Evolutionary conservation across 35 echinoderm and acorn worm genomes (phyloP), one percentile per base, ranked within the genome.

Genomic region (Stichopus chloronotus): DNA sequence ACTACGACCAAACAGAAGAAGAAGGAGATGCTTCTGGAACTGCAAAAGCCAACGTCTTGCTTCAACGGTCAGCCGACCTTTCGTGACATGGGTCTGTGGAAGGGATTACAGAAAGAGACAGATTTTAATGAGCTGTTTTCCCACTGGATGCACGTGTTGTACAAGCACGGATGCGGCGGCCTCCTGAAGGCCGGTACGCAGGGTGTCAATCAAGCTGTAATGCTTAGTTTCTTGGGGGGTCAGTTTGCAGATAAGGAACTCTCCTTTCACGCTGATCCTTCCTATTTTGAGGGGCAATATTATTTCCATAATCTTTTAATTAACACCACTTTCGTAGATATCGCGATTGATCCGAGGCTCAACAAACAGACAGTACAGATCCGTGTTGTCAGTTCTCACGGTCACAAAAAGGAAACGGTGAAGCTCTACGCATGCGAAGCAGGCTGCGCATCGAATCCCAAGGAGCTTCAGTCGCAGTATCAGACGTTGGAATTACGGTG

Each of bases 191-290:
- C 90, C 8, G 96, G 96, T 6, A 92, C 95, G 54, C 93, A 93
- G 16, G 96, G 96, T 8, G 76, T 96, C 58, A 94, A 92, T 74
- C 96, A 98, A 80, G 96, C 96, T 13, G 93, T 98, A 92, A 94
- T 98, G 55, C 79, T 98, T 16, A 98, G 96, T 88, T 92, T 98
- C 92, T 89, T 98, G 8, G 95, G 92, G 9, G 96, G 87, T 55
- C 96, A 98, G 52, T 98, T 98, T 85, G 91, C 95, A 21, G 95
- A 98, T 16, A 92, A 95, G 12, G 96, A 98, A 57, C 90, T 98
- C 24, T 95, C 96, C 79, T 98, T 98, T 65, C 96, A 98, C 87
- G 96, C 96, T 11, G 93, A 98, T 90, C 96, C 96, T 43, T 83
- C 93, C 22, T 90, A 94, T 2, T 87, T 98, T 56, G 81, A 92